Evolutionary conservation across 2,113 vertebrate genomes (phyloP).

Genomic region (Paramormyrops kingsleyae): DNA sequence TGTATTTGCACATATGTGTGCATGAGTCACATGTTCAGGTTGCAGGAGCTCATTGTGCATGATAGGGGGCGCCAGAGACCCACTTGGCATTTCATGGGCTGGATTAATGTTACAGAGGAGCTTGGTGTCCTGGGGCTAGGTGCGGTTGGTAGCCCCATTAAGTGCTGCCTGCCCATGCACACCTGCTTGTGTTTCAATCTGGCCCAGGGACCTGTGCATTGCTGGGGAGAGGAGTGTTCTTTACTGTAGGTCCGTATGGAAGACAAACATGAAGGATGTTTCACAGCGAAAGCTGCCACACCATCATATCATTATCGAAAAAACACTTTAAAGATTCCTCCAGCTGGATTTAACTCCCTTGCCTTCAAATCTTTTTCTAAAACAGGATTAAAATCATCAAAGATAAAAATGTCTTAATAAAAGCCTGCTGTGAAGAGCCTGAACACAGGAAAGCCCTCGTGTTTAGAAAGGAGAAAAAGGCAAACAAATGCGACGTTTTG

Average conservation of each 20-base stretch:
- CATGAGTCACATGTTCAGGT: neutral
- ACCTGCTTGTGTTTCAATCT: neutral
- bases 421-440: neutral
- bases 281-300: neutral
- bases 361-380: neutral
- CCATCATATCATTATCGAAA: neutral
- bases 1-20: neutral
- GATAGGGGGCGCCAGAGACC: neutral
- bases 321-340: slow-evolving; percentile 26
- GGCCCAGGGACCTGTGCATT: neutral
- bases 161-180: neutral
- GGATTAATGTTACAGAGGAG: neutral
- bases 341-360: neutral
- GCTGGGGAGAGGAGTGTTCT: neutral
- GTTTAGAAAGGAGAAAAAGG: slow-evolving; percentile 47
- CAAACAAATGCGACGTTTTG: neutral
- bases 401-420: neutral
- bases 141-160: neutral
- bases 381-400: neutral
- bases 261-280: neutral
- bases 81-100: neutral
- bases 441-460: neutral
- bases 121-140: neutral
- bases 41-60: neutral
- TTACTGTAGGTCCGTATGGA: neutral